Conservation (phyloP, 2,888 invertebrate genomes). For the Nebria brevicollis region DNA sequence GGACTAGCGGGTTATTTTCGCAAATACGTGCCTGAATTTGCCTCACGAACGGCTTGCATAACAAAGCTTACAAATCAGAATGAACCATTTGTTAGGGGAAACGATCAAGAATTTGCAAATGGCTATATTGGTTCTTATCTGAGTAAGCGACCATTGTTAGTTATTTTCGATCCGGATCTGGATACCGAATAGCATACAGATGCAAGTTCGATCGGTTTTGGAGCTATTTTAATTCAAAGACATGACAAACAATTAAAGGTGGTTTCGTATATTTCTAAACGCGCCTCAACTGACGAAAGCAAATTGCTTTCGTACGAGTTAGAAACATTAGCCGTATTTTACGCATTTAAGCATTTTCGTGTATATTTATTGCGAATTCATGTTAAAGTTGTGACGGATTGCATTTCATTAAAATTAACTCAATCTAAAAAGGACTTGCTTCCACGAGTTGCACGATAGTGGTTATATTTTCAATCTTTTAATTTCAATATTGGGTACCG, state of each 20-base stretch:
- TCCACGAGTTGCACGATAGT: not conserved
- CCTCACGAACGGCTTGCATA: not conserved
- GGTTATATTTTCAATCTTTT: not conserved
- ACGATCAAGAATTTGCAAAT: not conserved
- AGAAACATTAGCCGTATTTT: too few relatives aligned
- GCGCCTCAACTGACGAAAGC: too few relatives aligned
- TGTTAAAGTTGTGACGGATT: not conserved
- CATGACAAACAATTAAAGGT: too few relatives aligned
- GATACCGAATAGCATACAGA: constrained; percentile 44
- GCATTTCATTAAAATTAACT: not conserved
- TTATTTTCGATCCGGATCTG: constrained; percentile 50
- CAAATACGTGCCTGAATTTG: not conserved
- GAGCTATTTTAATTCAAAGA: too few relatives aligned
- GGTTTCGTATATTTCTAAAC: too few relatives aligned
- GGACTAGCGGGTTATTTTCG: not conserved
- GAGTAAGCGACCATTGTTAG: constrained; percentile 48
- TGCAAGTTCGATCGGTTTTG: too few relatives aligned
- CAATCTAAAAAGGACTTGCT: not conserved
- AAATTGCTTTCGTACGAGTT: too few relatives aligned
- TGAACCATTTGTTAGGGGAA: not conserved
- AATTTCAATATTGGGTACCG: not conserved
- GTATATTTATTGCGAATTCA: not conserved
- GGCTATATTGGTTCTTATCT: not conserved
- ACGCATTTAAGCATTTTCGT: not conserved
- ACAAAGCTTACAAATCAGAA: not conserved